Conservation (phyloP, 64 coral and sea anemone genomes). For the Montipora efflorescens region DNA sequence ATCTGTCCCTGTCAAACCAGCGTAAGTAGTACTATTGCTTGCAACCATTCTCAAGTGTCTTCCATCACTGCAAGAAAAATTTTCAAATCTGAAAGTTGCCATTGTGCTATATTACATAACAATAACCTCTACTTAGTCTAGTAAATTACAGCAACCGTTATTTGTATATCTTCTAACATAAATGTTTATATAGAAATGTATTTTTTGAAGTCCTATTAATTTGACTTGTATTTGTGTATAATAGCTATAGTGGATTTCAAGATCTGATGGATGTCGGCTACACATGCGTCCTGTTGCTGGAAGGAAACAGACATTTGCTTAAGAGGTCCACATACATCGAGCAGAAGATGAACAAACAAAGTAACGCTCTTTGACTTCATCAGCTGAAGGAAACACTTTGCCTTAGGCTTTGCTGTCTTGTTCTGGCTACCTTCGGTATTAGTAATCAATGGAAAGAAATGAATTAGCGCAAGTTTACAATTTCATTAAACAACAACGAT, state of each 20-base stretch:
- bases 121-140: not conserved
- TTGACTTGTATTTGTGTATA: constrained; percentile 33
- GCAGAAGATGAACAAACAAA: constrained; percentile 48
- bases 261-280: constrained; percentile 37
- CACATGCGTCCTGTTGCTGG: constrained; percentile 32
- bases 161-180: not conserved
- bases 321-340: constrained; percentile 33
- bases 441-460: constrained; percentile 19
- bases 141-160: constrained; percentile 7
- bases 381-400: constrained; percentile 45
- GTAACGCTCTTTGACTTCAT: constrained; percentile 43
- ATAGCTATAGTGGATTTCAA: constrained; percentile 24
- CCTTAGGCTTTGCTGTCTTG: constrained; percentile 19
- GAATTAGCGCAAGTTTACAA: too few relatives aligned
- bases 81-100: too few relatives aligned
- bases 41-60: constrained; percentile 19
- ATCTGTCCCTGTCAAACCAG: constrained; percentile 23
- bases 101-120: not conserved
- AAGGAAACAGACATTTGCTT: constrained; percentile 31
- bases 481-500: too few relatives aligned
- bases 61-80: constrained; percentile 45
- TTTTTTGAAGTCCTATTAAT: not conserved
- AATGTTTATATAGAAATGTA: too few relatives aligned
- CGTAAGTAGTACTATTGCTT: constrained; percentile 7
- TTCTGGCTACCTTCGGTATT: not conserved